These are phyloP conservation scores for Orchestia grillus DNA, from an alignment of 1,140 invertebrate species.

Conservation along the genomic window DNA sequence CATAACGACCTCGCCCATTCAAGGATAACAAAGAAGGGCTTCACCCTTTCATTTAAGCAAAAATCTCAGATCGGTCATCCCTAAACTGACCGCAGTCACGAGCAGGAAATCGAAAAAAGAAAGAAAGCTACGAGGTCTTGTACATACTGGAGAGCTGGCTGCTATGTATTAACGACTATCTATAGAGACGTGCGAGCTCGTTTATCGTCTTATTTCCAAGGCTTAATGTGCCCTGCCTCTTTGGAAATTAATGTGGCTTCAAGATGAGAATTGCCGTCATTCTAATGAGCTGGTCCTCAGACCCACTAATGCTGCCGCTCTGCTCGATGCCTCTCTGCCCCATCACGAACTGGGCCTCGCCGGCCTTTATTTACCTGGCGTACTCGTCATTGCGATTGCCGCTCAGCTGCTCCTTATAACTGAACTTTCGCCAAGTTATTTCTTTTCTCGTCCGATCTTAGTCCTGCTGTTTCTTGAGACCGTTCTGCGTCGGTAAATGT, in stretches of 20 bases:
- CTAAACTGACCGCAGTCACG: background rate
- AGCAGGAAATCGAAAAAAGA: background rate
- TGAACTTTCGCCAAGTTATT: too few species aligned
- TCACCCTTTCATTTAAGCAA: background rate
- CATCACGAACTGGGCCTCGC: background rate
- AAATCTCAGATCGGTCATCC: background rate
- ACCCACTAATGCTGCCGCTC: background rate
- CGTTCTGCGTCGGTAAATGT: background rate
- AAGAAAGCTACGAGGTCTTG: background rate
- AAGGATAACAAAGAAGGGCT: background rate
- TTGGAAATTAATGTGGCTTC: background rate
- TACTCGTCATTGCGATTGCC: background rate
- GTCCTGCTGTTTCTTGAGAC: background rate
- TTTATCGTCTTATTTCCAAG: conserved; percentile 14
- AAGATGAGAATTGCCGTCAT: conserved; percentile 21
- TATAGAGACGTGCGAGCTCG: background rate
- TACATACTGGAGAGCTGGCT: background rate
- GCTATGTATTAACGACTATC: background rate
- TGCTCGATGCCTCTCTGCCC: background rate
- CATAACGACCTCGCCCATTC: background rate
- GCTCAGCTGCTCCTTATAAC: background rate
- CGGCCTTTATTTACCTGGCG: background rate
- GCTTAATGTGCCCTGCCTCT: conserved; percentile 1
- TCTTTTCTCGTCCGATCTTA: too few species aligned
- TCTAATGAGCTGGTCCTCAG: background rate